These are phyloP conservation scores for Nasalis larvatus DNA, from an alignment of 2,113 vertebrate genomes.

Conservation along the genomic window DNA sequence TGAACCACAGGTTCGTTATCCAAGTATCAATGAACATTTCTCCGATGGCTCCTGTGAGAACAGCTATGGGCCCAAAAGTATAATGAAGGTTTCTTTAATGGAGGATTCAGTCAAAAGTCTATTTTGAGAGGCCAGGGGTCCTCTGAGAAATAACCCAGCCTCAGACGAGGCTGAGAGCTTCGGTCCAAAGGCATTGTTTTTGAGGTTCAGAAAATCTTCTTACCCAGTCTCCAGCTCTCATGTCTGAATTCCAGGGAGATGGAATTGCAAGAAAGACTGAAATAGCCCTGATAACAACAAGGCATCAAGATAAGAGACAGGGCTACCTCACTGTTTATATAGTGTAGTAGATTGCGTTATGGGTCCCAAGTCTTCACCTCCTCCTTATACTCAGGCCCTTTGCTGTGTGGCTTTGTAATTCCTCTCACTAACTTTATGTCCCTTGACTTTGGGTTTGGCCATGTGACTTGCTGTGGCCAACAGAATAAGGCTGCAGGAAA, in stretches of 20 bases:
- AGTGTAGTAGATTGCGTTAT: rapidly evolving
- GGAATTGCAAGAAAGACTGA: neutral
- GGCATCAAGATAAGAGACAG: neutral
- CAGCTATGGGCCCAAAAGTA: neutral
- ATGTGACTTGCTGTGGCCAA: neutral
- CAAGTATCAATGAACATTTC: neutral
- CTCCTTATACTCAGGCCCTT: neutral
- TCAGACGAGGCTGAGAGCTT: neutral
- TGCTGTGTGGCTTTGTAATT: neutral
- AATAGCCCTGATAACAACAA: neutral
- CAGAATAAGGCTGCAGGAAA: neutral
- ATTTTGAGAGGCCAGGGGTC: neutral
- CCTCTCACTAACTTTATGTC: neutral
- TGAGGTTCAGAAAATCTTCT: neutral
- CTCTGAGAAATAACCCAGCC: neutral
- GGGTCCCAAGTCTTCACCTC: neutral
- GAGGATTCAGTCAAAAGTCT: neutral
- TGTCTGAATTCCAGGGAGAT: neutral
- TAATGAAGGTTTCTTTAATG: neutral
- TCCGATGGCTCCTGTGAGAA: neutral
- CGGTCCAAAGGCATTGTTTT: neutral
- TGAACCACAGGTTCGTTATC: neutral
- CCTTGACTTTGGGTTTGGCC: neutral
- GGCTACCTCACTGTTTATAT: neutral
- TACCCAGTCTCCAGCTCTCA: neutral